phyloP scores from a whole-genome alignment of 2,113 vertebrate species.

The Indicator maculatus region DNA sequence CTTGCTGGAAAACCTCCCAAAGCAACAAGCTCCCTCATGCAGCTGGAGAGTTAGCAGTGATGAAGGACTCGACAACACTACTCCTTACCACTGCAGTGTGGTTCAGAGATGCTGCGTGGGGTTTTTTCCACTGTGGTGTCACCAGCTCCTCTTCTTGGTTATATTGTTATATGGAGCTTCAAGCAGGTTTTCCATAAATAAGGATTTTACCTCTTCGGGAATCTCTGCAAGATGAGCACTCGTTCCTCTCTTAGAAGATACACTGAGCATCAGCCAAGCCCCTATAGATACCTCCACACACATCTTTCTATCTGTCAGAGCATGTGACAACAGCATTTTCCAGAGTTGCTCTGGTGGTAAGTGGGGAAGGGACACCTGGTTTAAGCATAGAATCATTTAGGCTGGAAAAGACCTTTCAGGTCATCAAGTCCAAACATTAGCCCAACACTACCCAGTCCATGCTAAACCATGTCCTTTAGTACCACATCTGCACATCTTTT shows the following conservation, averaged over 20 bases:
- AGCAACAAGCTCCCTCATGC: fast-evolving
- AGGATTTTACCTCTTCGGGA: background rate
- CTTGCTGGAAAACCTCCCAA: background rate
- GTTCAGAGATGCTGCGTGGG: fast-evolving
- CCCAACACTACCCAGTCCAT: too few species aligned
- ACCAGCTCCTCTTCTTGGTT: background rate
- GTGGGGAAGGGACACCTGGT: background rate
- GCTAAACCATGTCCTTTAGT: too few species aligned
- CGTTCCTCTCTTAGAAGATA: background rate
- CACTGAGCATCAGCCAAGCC: background rate
- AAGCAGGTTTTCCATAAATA: background rate
- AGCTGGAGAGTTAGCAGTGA: background rate
- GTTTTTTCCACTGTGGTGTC: background rate
- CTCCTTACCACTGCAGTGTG: background rate
- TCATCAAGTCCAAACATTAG: too few species aligned
- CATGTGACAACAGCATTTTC: background rate
- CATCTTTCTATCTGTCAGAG: background rate
- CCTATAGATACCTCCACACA: background rate
- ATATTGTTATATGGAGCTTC: background rate
- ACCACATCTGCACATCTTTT: too few species aligned
- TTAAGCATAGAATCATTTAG: background rate
- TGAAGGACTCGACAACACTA: fast-evolving
- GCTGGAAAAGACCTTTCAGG: too few species aligned
- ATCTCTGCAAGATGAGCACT: fast-evolving
- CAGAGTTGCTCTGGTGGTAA: background rate